Conservation (phyloP, 2,113 vertebrate genomes). For the Lycaon pictus region DNA sequence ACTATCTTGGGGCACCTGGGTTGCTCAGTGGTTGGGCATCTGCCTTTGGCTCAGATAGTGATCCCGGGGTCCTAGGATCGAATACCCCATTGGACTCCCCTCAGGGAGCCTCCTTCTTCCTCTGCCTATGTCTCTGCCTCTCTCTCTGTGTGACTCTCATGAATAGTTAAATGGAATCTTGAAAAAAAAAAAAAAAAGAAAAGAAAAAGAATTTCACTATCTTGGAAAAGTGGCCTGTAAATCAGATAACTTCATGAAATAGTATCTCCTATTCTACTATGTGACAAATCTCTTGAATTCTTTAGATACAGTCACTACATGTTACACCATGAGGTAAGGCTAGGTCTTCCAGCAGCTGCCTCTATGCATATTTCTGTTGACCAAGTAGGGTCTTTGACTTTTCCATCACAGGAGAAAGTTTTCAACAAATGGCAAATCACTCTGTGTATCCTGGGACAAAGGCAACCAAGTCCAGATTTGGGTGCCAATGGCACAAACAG, state of each 20-base stretch:
- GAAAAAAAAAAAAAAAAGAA: no score
- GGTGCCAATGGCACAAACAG: background rate
- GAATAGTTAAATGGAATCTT: no score
- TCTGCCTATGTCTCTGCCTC: no score
- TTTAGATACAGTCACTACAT: background rate
- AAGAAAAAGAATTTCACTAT: background rate
- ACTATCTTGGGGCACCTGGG: background rate
- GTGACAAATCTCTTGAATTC: background rate
- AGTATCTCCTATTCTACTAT: background rate
- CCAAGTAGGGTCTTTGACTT: background rate
- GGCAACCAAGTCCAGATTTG: background rate
- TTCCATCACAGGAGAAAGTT: background rate
- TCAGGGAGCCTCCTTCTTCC: no score
- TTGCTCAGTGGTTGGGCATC: no score
- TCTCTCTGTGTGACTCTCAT: no score
- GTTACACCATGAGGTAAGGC: background rate
- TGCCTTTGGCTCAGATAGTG: no score
- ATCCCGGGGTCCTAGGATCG: no score
- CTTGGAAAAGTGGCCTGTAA: background rate
- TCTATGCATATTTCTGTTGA: background rate
- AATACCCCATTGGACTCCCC: no score
- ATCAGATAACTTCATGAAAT: background rate
- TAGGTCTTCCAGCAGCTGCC: background rate
- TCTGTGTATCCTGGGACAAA: background rate
- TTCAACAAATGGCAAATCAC: background rate